These are phyloP conservation scores for Tetranychus truncatus DNA, from an alignment of 2,888 invertebrate genomes.

Conservation along the genomic window DNA sequence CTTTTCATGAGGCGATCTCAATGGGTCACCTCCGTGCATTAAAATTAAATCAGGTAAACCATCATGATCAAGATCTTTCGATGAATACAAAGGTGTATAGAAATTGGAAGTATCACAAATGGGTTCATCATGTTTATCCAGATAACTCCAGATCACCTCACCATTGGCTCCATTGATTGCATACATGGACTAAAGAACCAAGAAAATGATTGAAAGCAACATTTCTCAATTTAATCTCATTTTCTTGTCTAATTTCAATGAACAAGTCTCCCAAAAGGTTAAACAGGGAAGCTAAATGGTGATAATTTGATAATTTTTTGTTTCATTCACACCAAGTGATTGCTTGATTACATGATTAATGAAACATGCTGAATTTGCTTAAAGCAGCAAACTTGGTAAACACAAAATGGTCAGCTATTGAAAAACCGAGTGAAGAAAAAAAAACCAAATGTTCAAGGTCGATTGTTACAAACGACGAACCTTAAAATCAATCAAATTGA, in stretches of 20 bases:
- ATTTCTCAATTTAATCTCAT: background rate
- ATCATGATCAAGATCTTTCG: conserved; percentile 47
- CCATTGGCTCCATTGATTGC: conserved; percentile 22
- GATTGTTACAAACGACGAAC: conserved; percentile 3
- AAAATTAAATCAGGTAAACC: conserved; percentile 46
- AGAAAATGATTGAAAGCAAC: conserved; percentile 27
- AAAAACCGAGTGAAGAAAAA: background rate
- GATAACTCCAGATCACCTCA: conserved; percentile 18
- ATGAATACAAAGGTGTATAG: conserved; percentile 50
- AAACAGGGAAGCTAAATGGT: conserved; percentile 2
- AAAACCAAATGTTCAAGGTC: background rate
- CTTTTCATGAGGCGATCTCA: conserved; percentile 34
- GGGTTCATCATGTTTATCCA: conserved; percentile 14
- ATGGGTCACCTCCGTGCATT: conserved; percentile 42
- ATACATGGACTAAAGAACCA: conserved; percentile 18
- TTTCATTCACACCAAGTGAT: too few species aligned
- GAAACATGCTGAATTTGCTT: too few species aligned
- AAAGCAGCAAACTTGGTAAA: too few species aligned
- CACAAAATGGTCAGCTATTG: background rate
- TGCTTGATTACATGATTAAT: too few species aligned
- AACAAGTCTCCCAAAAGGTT: background rate
- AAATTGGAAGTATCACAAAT: conserved; percentile 32
- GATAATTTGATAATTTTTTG: background rate
- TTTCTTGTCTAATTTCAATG: background rate
- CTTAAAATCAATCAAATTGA: conserved; percentile 6